Base-by-base conservation (phyloP, 2,888 invertebrate species). In the Cartodere bifasciata region DNA sequence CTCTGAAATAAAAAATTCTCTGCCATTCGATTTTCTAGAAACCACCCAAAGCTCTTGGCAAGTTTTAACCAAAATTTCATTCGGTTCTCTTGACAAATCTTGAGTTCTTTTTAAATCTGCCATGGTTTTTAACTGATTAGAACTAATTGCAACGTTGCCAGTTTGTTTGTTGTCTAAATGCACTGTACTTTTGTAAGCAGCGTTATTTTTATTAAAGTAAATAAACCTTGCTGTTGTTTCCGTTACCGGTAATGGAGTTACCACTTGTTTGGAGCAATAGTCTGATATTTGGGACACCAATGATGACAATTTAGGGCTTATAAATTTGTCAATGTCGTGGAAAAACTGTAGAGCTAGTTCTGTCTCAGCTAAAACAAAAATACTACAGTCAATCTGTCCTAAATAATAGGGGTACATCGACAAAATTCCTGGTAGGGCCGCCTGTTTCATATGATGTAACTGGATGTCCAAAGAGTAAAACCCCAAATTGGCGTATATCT, bases 21-120 rank as follows among this genome's bases (percentile, higher is more conserved):
- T 68, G 44, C 81, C 75, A 62, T 94, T 92, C 2, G 90, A 90
- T 32, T 79, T 70, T 54, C 88, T 86, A 17, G 87, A 87, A n/a
- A 92, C 82, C 13, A 94, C 80, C 94, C 95, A 95, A 57, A 76
- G 86, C 60, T 92, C 92, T 49, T 81, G 81, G 49, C 79, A 76
- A 11, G 86, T 85, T 63, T 88, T 90, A 14, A 87, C 76, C 39
- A 85, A 78, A 22, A 82, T 72, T 62, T 87, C 86, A 3, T 78
- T 77, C 45, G 77, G 49, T 39, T 41, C 40, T n/a, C 49, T 52
- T 33, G 54, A 36, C 25, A 41, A 38, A 32, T 45, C 55, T 46
- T 63, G 78, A 75, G 70, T 73, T 27, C 68, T 64, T 53, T 85
- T 79, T 48, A 92, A 74, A 53, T 85, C 87, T 3, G 84, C 78